Conservation (phyloP, 2,888 invertebrate species). For the Zaprionus lineosus region DNA sequence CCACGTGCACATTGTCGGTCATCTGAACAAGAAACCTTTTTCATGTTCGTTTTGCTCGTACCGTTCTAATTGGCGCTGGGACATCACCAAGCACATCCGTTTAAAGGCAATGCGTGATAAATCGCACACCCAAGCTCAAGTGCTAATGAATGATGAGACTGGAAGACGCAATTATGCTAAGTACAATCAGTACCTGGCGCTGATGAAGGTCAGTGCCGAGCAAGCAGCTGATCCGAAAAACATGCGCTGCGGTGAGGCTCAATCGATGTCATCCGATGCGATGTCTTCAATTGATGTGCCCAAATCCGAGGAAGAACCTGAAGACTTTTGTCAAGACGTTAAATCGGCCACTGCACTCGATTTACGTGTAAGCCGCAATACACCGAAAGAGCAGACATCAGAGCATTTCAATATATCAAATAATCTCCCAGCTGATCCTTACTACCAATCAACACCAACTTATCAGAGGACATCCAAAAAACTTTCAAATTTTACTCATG, state of each 20-base stretch:
- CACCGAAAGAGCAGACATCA: no score
- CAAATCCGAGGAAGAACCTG: slow-evolving; percentile 31
- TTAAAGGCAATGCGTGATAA: slow-evolving; percentile 93
- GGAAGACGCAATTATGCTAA: slow-evolving; percentile 95
- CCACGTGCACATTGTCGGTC: slow-evolving; percentile 96
- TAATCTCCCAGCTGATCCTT: no score
- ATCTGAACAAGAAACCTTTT: slow-evolving; percentile 95
- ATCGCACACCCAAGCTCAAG: slow-evolving; percentile 90
- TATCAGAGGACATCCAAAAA: no score
- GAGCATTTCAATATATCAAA: no score
- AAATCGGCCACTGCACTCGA: slow-evolving; percentile 37
- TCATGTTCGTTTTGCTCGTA: slow-evolving; percentile 97
- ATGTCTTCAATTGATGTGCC: background rate
- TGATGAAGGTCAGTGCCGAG: slow-evolving; percentile 85
- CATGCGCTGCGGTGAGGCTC: slow-evolving; percentile 81
- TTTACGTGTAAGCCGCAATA: slow-evolving; percentile 26
- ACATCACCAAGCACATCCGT: slow-evolving; percentile 97
- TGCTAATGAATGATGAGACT: slow-evolving; percentile 95
- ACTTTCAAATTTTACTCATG: no score
- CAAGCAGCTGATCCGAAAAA: slow-evolving; percentile 80
- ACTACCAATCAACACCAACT: no score
- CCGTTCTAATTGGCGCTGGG: slow-evolving; percentile 98
- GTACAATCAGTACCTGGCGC: slow-evolving; percentile 93
- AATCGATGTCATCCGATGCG: slow-evolving; percentile 2
- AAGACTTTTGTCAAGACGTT: no score